Conservation (phyloP, 2,888 invertebrate species). For the Drosophila limbata region DNA sequence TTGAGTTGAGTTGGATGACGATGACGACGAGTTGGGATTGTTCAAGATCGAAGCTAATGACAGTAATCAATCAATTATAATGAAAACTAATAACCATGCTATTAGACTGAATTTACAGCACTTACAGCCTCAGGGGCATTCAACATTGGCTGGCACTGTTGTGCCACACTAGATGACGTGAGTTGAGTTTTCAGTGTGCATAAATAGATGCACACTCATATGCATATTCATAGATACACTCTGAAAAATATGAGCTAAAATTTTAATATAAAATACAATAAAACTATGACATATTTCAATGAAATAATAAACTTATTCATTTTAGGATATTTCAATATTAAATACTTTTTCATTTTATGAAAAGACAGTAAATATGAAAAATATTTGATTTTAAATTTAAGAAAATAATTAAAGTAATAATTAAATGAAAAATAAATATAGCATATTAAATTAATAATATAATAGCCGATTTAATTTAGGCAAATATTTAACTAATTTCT, state of each 20-base stretch:
- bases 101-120: conserved; percentile 66
- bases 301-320: too few species aligned
- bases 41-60: conserved; percentile 57
- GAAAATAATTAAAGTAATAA: too few species aligned
- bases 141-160: conserved; percentile 11
- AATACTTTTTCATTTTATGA: too few species aligned
- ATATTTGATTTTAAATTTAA: too few species aligned
- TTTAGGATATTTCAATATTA: too few species aligned
- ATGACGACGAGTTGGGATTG: conserved; percentile 13
- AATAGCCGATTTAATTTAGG: too few species aligned
- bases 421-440: too few species aligned
- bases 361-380: too few species aligned
- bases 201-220: conserved; percentile 3
- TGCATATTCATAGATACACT: not conserved
- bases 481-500: too few species aligned
- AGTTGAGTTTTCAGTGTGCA: conserved; percentile 51
- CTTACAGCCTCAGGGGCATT: conserved; percentile 39
- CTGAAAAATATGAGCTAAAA: not conserved
- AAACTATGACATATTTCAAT: too few species aligned
- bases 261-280: too few species aligned
- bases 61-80: conserved; percentile 75
- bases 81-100: conserved; percentile 72
- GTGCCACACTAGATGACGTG: conserved; percentile 13
- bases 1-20: not conserved
- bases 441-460: too few species aligned